phyloP scores from a whole-genome alignment of 2,113 vertebrate species.

The Addax nasomaculatus region DNA sequence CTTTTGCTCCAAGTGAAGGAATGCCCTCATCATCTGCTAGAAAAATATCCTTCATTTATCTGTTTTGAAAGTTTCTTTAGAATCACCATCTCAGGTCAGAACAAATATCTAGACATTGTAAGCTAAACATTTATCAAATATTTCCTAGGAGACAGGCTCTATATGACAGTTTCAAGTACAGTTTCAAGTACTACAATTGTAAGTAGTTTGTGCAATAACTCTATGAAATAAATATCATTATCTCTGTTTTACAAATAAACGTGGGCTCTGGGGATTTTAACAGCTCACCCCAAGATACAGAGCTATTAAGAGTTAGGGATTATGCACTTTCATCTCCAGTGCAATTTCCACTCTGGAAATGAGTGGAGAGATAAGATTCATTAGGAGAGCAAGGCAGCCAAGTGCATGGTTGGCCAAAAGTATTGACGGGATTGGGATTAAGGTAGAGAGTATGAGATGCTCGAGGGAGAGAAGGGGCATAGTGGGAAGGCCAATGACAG shows the following conservation, averaged over 20 bases:
- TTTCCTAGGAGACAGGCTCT: background rate
- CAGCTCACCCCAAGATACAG: background rate
- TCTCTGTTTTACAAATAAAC: conserved; percentile 38
- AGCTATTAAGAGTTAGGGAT: conserved; percentile 6
- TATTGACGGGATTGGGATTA: background rate
- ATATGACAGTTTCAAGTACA: background rate
- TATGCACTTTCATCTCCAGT: background rate
- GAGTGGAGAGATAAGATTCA: background rate
- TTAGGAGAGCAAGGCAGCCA: background rate
- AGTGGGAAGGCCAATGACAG: background rate
- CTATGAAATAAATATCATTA: conserved; percentile 17
- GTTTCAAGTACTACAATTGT: background rate
- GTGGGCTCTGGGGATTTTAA: background rate
- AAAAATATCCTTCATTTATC: background rate
- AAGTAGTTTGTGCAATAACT: background rate
- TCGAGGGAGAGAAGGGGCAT: background rate
- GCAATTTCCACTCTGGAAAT: background rate
- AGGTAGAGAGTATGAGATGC: background rate
- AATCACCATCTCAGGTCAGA: background rate
- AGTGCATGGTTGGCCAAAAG: background rate
- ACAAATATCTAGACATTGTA: background rate
- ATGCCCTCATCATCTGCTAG: background rate
- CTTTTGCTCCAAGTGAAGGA: background rate
- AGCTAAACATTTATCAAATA: background rate
- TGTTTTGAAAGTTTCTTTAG: background rate